Base-by-base conservation (phyloP, 92 coral and sea anemone species). In the Parazoanthus swiftii region DNA sequence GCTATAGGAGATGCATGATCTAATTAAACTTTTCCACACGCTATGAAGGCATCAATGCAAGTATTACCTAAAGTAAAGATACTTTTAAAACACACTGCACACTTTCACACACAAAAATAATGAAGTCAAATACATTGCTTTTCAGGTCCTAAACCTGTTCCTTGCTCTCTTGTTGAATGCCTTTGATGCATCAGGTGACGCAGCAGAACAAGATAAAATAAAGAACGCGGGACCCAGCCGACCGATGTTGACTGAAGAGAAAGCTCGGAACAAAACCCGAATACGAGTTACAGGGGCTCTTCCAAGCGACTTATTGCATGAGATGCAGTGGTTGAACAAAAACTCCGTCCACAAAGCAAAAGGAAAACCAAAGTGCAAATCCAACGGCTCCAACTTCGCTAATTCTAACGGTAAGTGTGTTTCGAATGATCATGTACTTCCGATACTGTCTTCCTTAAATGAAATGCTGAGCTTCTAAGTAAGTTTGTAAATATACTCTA, bases 101-200 rank as follows among this genome's bases (percentile, higher is more conserved):
- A 63, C 26, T 20, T 20, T 70, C 33, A 20, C 15, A 75, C 15
- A 75, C 46, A 77, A 44, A 46, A 13, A 5, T 77, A 15, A 21
- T 46, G 81, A 5, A 18, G 21, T 26, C 9, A 50, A 6, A 6
- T 67, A 2, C 50, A 84, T 76, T 73, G 26, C 38, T 46, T 88
- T 77, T 5, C 88, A 93, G 94, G 94, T 93, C 18, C 87, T 93
- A 26, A 94, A 94, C 63, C 95, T 94, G 29, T 94, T 94, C 81
- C 91, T 94, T 20, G 98, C 98, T 42, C 91, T 94, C 20, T 86
- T 94, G 76, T 77, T 94, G 88, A 94, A 93, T 76, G 91, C 98
- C 21, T 94, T 94, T 82, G 98, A 94, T 68, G 85, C 92, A 2
- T 91, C 91, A 23, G 95, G 95, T 44, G 91, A 89, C 7, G 98